Percentiles rank a stretch among this genome's conserved stretches.
phyloP scores from a whole-genome alignment of 2,113 vertebrate species.

The Copsychus sechellarum region DNA sequence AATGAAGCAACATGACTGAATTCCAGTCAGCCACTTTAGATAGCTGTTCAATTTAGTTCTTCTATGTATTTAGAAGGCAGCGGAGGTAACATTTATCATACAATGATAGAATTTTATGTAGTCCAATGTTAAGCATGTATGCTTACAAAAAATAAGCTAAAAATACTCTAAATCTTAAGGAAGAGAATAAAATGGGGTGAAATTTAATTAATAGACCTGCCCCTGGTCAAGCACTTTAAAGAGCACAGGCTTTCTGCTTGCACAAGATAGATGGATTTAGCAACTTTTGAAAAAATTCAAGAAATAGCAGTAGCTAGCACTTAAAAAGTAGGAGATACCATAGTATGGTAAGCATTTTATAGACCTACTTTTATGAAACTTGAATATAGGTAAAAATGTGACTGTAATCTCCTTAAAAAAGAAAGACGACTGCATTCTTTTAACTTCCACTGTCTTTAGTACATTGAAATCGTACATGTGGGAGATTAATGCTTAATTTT shows the following conservation, averaged over 20 bases:
- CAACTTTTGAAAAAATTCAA: background rate
- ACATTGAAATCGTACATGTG: background rate
- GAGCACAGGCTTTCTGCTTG: background rate
- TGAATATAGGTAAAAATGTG: background rate
- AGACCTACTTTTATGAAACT: background rate
- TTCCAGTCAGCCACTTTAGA: background rate
- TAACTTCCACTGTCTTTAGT: background rate
- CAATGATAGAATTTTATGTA: background rate
- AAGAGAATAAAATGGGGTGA: background rate
- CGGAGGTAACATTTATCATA: background rate
- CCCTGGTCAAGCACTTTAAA: background rate
- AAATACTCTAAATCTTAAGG: background rate
- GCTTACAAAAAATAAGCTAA: background rate
- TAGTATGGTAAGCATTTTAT: background rate
- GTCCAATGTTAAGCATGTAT: background rate
- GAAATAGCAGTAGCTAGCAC: background rate
- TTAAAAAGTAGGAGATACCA: background rate
- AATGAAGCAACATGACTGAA: background rate
- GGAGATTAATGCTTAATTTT: background rate
- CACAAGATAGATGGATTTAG: background rate
- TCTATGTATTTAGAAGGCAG: background rate
- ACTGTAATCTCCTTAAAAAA: background rate
- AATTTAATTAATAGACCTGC: background rate
- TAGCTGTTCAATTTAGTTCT: background rate
- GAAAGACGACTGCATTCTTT: background rate